Evolutionary conservation across 2,797 vertebrate genomes (phyloP).

Genomic region (Sparus aurata): DNA sequence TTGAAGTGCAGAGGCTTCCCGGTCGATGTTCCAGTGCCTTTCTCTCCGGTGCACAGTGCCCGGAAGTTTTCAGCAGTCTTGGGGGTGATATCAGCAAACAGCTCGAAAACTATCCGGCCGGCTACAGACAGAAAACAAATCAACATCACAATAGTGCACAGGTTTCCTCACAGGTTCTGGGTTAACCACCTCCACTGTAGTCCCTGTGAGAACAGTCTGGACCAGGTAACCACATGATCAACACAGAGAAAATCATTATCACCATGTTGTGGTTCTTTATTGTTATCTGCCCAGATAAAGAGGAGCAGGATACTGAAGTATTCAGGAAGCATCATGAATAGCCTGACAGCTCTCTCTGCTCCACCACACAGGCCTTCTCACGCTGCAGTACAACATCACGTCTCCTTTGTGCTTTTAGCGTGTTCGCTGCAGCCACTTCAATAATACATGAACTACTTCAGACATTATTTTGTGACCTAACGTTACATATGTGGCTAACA

Average conservation of each 20-base stretch:
- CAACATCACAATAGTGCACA: not conserved
- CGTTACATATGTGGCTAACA: not conserved
- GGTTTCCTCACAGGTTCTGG: not conserved
- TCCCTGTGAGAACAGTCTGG: not conserved
- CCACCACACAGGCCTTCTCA: not conserved
- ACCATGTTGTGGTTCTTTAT: not conserved
- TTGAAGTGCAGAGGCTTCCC: conserved; percentile 96
- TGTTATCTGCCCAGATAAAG: not conserved
- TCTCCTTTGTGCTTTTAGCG: not conserved
- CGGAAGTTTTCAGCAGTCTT: conserved; percentile 98
- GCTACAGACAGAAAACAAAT: conserved; percentile 76
- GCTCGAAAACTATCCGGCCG: conserved; percentile 93
- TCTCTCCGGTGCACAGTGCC: conserved; percentile 96
- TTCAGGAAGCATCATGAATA: not conserved
- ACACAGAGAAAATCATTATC: not conserved
- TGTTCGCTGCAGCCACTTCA: not conserved
- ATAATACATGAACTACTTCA: not conserved
- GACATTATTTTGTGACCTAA: not conserved
- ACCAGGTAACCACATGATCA: not conserved
- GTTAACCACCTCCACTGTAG: not conserved
- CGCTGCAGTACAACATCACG: not conserved
- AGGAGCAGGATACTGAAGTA: not conserved
- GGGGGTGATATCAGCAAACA: conserved; percentile 94
- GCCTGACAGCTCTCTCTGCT: not conserved
- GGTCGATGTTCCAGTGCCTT: conserved; percentile 90